These are phyloP conservation scores for Atractosteus spatula DNA, from an alignment of 2,113 vertebrate genomes.

Conservation along the genomic window DNA sequence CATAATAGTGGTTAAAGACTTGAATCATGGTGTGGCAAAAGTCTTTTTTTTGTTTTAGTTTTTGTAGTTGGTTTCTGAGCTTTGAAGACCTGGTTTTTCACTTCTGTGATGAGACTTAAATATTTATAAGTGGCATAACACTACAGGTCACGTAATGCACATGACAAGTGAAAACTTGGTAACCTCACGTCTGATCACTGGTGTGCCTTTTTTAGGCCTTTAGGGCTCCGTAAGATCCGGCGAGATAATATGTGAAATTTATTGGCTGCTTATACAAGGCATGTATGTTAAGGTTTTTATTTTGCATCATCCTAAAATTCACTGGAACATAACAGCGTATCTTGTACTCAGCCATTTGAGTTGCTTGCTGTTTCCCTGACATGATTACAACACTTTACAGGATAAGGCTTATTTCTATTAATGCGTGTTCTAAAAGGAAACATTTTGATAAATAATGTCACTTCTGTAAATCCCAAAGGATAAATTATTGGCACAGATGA, in stretches of 20 bases:
- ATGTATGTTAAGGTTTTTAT: neutral
- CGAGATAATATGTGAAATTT: too few relatives aligned
- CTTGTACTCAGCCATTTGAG: too few relatives aligned
- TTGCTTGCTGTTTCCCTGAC: too few relatives aligned
- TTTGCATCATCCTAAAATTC: too few relatives aligned
- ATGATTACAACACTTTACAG: too few relatives aligned
- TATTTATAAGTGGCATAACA: slow-evolving; percentile 1
- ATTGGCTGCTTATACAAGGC: slow-evolving; percentile 24
- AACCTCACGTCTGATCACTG: slow-evolving; percentile 18
- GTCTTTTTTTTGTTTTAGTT: neutral
- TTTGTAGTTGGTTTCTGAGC: neutral
- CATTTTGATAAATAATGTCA: too few relatives aligned
- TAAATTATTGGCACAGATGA: too few relatives aligned
- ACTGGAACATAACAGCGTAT: neutral
- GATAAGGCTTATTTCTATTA: too few relatives aligned
- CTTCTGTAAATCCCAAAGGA: too few relatives aligned
- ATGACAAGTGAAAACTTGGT: slow-evolving; percentile 16
- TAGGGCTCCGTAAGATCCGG: too few relatives aligned
- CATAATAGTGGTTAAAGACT: neutral
- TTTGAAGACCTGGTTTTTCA: neutral
- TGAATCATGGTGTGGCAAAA: slow-evolving; percentile 17
- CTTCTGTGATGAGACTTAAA: slow-evolving; percentile 8
- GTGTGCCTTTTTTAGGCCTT: slow-evolving; percentile 24
- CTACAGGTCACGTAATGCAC: slow-evolving; percentile 5
- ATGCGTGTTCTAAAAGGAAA: too few relatives aligned